A percentile compares a stretch with the other conserved stretches of the same genome.
These are phyloP conservation scores for Plecturocebus donacophilus DNA, from an alignment of 2,113 vertebrate species.

Conservation along the genomic window DNA sequence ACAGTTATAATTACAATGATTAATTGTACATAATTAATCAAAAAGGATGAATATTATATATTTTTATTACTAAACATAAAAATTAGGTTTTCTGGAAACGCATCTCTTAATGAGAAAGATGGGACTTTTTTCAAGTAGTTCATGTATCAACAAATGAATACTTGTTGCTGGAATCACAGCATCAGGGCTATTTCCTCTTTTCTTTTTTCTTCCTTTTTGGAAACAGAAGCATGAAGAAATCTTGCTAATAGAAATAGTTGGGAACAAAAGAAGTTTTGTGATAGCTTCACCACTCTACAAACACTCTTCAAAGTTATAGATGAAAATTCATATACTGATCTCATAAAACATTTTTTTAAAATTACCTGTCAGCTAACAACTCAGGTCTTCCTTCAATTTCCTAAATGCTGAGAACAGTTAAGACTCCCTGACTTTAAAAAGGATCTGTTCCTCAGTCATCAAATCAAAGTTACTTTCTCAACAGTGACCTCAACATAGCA, in stretches of 20 bases:
- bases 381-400: background rate
- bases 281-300: background rate
- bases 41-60: background rate
- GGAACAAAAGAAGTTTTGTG: background rate
- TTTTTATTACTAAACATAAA: conserved; percentile 22
- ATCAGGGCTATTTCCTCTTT: background rate
- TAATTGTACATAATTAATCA: background rate
- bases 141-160: background rate
- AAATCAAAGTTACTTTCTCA: background rate
- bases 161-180: background rate
- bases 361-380: background rate
- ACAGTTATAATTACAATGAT: background rate
- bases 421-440: background rate
- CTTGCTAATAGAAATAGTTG: background rate
- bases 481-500: background rate
- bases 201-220: background rate
- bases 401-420: background rate
- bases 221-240: background rate
- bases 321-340: background rate
- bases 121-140: background rate
- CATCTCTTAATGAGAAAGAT: background rate
- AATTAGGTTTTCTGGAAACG: background rate
- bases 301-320: background rate
- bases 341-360: background rate
- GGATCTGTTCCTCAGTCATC: background rate